phyloP scores from a whole-genome alignment of 2,113 vertebrate species.

The Festucalex cinctus region DNA sequence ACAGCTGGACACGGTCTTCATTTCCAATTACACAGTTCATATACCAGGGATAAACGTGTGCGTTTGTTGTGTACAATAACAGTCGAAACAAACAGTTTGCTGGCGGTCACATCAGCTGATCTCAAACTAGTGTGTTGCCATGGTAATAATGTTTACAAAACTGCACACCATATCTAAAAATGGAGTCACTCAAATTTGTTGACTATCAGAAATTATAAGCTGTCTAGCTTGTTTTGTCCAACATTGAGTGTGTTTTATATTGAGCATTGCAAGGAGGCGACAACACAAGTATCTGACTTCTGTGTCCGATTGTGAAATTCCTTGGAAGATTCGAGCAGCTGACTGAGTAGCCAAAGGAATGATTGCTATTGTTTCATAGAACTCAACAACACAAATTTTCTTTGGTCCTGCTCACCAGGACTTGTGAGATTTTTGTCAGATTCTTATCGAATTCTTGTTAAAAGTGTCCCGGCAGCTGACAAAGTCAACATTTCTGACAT shows the following conservation, averaged over 20 bases:
- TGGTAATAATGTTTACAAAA: neutral
- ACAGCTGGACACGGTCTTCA: neutral
- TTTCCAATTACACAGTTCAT: neutral
- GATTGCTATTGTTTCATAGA: neutral
- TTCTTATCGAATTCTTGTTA: neutral
- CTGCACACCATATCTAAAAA: neutral
- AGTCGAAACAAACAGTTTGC: neutral
- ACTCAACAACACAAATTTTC: neutral
- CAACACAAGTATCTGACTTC: neutral
- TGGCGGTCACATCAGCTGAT: neutral
- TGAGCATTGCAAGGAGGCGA: neutral
- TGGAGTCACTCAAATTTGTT: neutral
- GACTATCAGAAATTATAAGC: neutral
- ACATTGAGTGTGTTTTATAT: neutral
- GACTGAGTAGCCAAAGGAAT: neutral
- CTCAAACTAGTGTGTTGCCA: neutral
- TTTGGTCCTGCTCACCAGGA: neutral
- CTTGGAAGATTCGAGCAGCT: neutral
- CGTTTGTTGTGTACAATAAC: neutral
- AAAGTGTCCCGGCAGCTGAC: neutral
- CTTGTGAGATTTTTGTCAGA: conserved; percentile 1
- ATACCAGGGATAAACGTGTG: neutral
- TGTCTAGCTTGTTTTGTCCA: neutral
- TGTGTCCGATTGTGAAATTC: neutral
- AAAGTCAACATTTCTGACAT: neutral